Conservation (phyloP, 2,888 invertebrate species). For the Phaonia tiefii region DNA sequence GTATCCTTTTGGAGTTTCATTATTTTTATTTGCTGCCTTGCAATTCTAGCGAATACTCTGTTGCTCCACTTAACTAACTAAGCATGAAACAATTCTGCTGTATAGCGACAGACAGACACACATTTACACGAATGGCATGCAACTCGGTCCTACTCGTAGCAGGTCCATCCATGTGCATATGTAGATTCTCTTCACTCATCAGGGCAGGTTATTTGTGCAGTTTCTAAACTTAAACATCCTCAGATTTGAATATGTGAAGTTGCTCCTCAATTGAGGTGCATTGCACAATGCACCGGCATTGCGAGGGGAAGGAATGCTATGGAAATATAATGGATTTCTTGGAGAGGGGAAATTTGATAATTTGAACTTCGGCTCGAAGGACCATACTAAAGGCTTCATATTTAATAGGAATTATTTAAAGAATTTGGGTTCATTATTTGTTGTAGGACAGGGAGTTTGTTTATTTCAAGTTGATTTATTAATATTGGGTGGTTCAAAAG, state of each 20-base stretch:
- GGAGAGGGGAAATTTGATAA: too few relatives aligned
- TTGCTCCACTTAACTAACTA: slow-evolving; percentile 67
- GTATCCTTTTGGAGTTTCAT: slow-evolving; percentile 39
- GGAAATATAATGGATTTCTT: not conserved
- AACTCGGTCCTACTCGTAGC: too few relatives aligned
- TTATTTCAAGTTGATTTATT: too few relatives aligned
- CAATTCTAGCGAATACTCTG: slow-evolving; percentile 39
- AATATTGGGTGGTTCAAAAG: too few relatives aligned
- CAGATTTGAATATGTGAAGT: slow-evolving; percentile 48
- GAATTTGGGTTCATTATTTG: too few relatives aligned
- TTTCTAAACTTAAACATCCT: slow-evolving; percentile 64
- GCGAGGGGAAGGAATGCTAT: slow-evolving; percentile 14
- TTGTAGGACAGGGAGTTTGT: too few relatives aligned
- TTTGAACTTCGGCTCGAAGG: too few relatives aligned
- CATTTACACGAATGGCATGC: not conserved
- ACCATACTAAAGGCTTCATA: too few relatives aligned
- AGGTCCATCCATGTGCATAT: too few relatives aligned
- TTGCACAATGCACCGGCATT: not conserved
- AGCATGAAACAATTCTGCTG: slow-evolving; percentile 55
- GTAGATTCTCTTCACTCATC: not conserved
- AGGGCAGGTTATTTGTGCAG: slow-evolving; percentile 20
- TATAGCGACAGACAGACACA: slow-evolving; percentile 24
- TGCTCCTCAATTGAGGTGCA: slow-evolving; percentile 16
- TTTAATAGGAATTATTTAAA: too few relatives aligned
- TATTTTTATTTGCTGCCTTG: not conserved